phyloP scores from a whole-genome alignment of 2,888 invertebrate genomes.

The Troglohyphantes excavatus region DNA sequence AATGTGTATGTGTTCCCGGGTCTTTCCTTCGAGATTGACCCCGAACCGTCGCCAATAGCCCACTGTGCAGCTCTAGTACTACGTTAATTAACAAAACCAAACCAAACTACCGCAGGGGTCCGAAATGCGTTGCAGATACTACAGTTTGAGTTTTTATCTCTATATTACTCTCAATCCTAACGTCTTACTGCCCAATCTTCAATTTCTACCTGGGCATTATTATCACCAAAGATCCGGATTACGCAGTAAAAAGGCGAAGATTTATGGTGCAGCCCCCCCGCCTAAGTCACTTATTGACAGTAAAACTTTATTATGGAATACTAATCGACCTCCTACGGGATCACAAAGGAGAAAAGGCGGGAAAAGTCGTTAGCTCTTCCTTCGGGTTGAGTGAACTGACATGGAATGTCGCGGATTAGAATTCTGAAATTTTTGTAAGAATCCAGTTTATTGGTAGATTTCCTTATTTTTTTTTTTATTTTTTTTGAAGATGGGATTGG shows the following conservation, averaged over 20 bases:
- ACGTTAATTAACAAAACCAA: no score
- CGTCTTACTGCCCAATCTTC: constrained; percentile 8
- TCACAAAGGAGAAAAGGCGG: constrained; percentile 29
- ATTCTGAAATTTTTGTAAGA: constrained; percentile 54
- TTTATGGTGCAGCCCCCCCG: constrained; percentile 43
- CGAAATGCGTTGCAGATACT: no score
- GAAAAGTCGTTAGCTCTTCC: constrained; percentile 29
- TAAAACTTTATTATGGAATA: constrained; percentile 59
- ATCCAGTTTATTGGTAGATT: no score
- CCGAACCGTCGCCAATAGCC: no score
- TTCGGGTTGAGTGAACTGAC: constrained; percentile 61
- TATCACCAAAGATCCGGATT: constrained; percentile 41
- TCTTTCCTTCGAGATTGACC: no score
- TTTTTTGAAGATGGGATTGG: no score
- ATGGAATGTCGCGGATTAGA: constrained; percentile 30
- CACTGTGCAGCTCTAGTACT: no score
- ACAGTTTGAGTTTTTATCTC: not conserved
- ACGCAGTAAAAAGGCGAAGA: constrained; percentile 52
- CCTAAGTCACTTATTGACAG: constrained; percentile 62
- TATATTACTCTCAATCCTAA: not conserved
- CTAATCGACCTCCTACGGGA: constrained; percentile 21
- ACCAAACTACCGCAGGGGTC: no score
- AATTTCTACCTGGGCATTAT: not conserved
- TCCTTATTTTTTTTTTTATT: no score
- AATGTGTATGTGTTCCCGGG: no score